Base-by-base conservation (phyloP, 1,140 invertebrate species). In the Solen grandis region DNA sequence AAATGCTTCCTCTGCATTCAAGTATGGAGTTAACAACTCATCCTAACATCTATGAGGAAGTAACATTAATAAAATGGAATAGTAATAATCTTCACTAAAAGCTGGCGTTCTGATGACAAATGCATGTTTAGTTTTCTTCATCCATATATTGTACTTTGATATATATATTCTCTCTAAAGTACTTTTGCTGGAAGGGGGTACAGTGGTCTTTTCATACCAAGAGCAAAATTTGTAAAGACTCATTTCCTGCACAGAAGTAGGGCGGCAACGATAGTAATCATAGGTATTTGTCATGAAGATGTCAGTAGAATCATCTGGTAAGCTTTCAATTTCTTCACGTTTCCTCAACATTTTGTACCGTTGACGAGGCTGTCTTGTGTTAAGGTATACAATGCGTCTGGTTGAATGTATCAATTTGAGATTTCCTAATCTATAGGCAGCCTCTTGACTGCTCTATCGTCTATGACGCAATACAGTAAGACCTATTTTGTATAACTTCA, bases 41-140 rank as follows among this genome's bases (percentile, higher is more conserved):
- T n/a, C n/a, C n/a, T n/a, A n/a, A n/a, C n/a, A n/a, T n/a, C n/a
- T n/a, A n/a, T n/a, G n/a, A n/a, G n/a, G n/a, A n/a, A n/a, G n/a
- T n/a, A 83, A 52, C 5, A 83, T 35, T 25, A 85, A 22, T 14
- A 85, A n/a, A n/a, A 85, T 57, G 27, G 50, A 54, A 73, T 83
- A 85, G 74, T 63, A 85, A 62, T 83, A 81, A 66, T 85, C 82
- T 19, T 85, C 81, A 46, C 46, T 50, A 46, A 72, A 22, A 27
- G 82, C 52, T 13, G 82, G 72, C 36, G 54, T 72, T 52, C 74
- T 68, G 10, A 85, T 55, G 19, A 83, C 66, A 54, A 14, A 33
- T 31, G 52, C 62, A 50, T 63, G 46, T 35, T 22, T 22, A 14
- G 33, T 63, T 29, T 75, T 75, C 14, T 27, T 31, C 50, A 75